phyloP scores from a whole-genome alignment of 2,113 vertebrate genomes.

The Sminthopsis crassicaudata region DNA sequence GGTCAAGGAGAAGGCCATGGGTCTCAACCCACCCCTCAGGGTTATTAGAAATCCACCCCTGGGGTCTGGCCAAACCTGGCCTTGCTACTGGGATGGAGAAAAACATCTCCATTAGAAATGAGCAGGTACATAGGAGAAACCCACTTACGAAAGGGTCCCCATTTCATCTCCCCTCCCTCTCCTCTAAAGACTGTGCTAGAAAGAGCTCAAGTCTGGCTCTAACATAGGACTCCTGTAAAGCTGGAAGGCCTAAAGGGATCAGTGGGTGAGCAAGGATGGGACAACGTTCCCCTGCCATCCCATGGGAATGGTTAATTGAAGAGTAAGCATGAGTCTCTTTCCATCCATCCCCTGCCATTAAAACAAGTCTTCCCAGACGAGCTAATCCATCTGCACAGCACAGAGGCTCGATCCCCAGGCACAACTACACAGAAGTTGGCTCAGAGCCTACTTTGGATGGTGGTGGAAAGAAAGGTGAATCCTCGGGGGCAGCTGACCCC shows the following conservation, averaged over 20 bases:
- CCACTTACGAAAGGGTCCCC: neutral
- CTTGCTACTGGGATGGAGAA: no score
- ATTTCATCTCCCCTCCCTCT: neutral
- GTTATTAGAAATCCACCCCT: neutral
- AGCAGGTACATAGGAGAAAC: neutral
- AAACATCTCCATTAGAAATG: no score
- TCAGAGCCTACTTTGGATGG: neutral
- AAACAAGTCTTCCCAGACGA: neutral
- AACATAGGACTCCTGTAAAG: constrained; percentile 1
- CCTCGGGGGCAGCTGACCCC: neutral
- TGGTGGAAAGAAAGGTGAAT: neutral
- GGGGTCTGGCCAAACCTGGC: fast-evolving
- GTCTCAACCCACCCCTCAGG: constrained; percentile 4
- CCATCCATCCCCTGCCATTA: neutral
- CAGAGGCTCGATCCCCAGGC: no score
- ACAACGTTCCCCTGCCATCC: neutral
- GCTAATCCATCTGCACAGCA: neutral
- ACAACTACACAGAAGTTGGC: neutral
- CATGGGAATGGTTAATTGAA: no score
- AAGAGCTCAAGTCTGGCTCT: neutral
- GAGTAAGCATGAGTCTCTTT: neutral
- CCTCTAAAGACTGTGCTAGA: neutral
- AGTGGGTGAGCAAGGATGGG: neutral
- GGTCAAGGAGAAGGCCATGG: fast-evolving
- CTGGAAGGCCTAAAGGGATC: neutral